Conservation (phyloP, 2,797 vertebrate genomes). For the Harpagifer antarcticus region DNA sequence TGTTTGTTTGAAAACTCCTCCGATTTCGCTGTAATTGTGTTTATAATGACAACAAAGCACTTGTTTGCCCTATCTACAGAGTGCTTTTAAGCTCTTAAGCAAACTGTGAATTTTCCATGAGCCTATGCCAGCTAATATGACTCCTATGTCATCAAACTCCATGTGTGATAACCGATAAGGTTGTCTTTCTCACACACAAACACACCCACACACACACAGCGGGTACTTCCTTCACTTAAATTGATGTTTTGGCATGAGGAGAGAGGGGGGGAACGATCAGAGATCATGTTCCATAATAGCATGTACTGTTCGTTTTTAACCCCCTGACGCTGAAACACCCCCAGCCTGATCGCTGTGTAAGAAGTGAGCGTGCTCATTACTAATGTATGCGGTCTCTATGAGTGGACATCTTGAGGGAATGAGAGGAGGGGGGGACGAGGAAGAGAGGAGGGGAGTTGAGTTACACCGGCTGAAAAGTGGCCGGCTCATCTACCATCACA, state of each 20-base stretch:
- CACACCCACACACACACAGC: not conserved
- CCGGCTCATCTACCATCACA: conserved; percentile 64
- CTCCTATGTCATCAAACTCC: conserved; percentile 69
- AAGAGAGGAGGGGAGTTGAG: conserved; percentile 62
- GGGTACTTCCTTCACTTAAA: conserved; percentile 55
- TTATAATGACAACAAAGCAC: conserved; percentile 62
- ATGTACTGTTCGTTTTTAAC: conserved; percentile 56
- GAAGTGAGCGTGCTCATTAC: conserved; percentile 75
- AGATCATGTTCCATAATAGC: conserved; percentile 58
- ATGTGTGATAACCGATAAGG: conserved; percentile 66
- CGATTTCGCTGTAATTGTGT: conserved; percentile 38
- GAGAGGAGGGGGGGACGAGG: conserved; percentile 38
- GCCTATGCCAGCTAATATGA: conserved; percentile 56
- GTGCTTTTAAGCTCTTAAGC: conserved; percentile 62
- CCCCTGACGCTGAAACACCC: conserved; percentile 28
- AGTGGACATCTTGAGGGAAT: conserved; percentile 73
- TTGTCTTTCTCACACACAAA: conserved; percentile 20
- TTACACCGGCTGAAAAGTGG: conserved; percentile 65
- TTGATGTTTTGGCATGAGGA: conserved; percentile 59
- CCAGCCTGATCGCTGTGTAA: conserved; percentile 50
- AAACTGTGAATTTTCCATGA: conserved; percentile 71
- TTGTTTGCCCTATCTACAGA: conserved; percentile 47
- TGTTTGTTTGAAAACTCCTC: conserved; percentile 26
- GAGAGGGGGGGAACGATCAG: conserved; percentile 32
- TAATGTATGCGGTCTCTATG: conserved; percentile 77